These are phyloP conservation scores for Alexandromys fortis DNA, from an alignment of 2,113 vertebrate genomes.

Conservation along the genomic window DNA sequence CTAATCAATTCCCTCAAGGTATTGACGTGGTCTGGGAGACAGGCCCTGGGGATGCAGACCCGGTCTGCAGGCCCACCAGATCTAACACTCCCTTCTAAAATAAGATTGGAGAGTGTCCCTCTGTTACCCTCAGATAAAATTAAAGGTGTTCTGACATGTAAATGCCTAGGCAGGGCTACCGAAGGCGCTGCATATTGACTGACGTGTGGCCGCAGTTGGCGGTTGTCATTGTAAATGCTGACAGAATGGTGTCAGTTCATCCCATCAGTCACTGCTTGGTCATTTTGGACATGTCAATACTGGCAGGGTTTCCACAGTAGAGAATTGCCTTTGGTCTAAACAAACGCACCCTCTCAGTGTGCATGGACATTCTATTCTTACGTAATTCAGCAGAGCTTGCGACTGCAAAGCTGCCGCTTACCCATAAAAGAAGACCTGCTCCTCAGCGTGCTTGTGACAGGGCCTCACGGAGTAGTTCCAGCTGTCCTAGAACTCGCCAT, in stretches of 20 bases:
- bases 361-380: neutral
- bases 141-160: neutral
- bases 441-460: neutral
- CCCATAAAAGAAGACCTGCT: neutral
- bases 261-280: neutral
- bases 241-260: neutral
- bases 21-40: neutral
- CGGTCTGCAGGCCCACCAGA: neutral
- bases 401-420: neutral
- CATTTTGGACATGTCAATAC: neutral
- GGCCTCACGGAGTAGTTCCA: neutral
- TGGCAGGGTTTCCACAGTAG: neutral
- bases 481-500: neutral
- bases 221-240: fast-evolving
- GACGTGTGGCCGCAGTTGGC: fast-evolving
- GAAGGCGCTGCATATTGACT: neutral
- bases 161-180: fast-evolving
- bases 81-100: too few species aligned
- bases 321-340: neutral
- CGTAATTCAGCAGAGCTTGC: neutral
- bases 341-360: fast-evolving
- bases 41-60: too few species aligned
- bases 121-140: neutral
- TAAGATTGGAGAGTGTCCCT: neutral
- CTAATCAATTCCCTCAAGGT: conserved; percentile 91